phyloP scores from a whole-genome alignment of 1,140 invertebrate species.

The Heliconius hermathena region DNA sequence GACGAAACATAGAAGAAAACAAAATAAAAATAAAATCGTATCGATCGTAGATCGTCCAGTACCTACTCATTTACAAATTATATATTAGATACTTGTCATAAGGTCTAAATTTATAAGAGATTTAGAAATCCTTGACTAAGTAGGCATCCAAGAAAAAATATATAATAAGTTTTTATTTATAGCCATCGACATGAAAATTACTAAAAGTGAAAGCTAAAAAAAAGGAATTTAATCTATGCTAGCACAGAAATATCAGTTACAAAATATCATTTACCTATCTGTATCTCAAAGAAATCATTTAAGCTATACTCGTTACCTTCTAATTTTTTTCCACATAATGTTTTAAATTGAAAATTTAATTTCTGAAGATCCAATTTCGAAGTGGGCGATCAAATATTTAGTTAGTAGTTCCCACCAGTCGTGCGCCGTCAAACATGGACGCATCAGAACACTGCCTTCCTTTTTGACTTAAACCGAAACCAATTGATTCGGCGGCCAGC shows the following conservation, averaged over 20 bases:
- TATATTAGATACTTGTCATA: too few species aligned
- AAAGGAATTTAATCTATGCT: not conserved
- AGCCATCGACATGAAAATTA: not conserved
- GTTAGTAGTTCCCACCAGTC: constrained; percentile 44
- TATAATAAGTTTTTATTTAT: not conserved
- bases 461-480: constrained; percentile 57
- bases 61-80: too few species aligned
- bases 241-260: not conserved
- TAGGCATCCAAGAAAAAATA: not conserved
- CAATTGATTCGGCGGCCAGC: constrained; percentile 70
- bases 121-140: not conserved
- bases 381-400: constrained; percentile 36
- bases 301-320: not conserved
- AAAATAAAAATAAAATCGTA: too few species aligned
- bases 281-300: constrained; percentile 6
- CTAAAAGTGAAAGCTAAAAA: not conserved
- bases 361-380: constrained; percentile 37
- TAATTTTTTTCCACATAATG: constrained; percentile 10
- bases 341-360: constrained; percentile 36
- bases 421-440: constrained; percentile 34
- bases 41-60: too few species aligned
- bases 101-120: too few species aligned
- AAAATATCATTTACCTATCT: constrained; percentile 11
- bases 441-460: constrained; percentile 51
- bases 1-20: too few species aligned